A percentile compares a stretch with the other conserved stretches of the same genome.
These are phyloP conservation scores for Isurus oxyrinchus DNA, from an alignment of 2,113 vertebrate species.

Conservation along the genomic window DNA sequence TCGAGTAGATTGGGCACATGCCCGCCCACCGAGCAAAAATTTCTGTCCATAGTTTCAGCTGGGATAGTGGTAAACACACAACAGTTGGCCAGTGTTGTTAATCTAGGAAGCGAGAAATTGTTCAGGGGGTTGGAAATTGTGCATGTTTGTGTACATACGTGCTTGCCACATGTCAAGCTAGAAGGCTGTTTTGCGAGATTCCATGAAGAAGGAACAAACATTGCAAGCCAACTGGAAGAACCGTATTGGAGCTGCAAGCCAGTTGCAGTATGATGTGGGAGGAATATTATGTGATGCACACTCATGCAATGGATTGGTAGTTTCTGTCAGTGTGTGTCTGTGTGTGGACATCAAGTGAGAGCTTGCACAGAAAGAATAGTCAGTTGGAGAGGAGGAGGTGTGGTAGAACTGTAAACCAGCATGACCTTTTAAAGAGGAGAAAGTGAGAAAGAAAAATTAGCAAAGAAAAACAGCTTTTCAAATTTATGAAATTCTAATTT, in stretches of 20 bases:
- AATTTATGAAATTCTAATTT: neutral
- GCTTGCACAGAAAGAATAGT: neutral
- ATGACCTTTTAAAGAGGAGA: neutral
- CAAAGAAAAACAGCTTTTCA: neutral
- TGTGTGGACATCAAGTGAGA: neutral
- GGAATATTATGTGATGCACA: constrained; percentile 79
- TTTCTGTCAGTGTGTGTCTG: constrained; percentile 50
- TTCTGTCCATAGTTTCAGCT: neutral
- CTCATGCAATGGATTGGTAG: constrained; percentile 66
- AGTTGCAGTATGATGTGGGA: constrained; percentile 77
- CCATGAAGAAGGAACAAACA: too few species aligned
- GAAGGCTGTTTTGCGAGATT: too few species aligned
- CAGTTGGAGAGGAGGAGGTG: neutral
- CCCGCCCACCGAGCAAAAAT: too few species aligned
- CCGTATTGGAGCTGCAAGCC: constrained; percentile 75
- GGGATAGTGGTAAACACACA: too few species aligned
- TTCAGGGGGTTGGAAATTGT: neutral
- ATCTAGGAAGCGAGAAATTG: too few species aligned
- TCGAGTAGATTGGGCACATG: too few species aligned
- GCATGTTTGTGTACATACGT: neutral
- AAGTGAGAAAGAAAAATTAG: neutral
- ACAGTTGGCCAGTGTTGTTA: too few species aligned
- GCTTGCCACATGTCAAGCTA: neutral
- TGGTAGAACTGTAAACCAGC: neutral
- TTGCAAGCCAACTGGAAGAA: too few species aligned